Base-by-base conservation (phyloP, 2,113 vertebrate species). In the Numenius arquata region DNA sequence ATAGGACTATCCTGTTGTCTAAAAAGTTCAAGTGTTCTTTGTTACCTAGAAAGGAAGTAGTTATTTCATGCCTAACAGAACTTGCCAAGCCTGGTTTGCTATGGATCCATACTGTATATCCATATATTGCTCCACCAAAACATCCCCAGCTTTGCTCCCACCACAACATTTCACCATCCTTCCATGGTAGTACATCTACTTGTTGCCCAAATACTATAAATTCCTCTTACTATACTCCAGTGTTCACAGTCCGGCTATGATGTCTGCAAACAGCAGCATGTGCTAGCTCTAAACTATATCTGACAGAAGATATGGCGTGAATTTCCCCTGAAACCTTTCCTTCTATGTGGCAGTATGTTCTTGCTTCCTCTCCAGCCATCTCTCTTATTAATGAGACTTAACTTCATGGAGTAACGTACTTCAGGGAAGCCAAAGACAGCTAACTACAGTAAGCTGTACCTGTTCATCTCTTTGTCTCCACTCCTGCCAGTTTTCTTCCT, bases 381-480 rank as follows among this genome's bases (percentile, higher is more conserved):
- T 48, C 53, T 81, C 21, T 70, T 73, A 73, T 7, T 21, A 43
- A 52, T 27, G 21, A 78, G 16, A 41, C 36, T 50, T 50, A 72
- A 32, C 9, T 47, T 56, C 47, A 83, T 5, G 12, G 11, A 43
- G 16, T 27, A 77, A 67, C 5, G 8, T 15, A 88, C 52, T 73
- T 93, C 12, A 79, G 41, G 68, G 68, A 86, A 88, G 72, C 8
- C 70, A 74, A 84, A 88, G 48, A 20, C 55, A 89, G 52, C 22
- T 59, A 79, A 90, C 87, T 38, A 43, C 40, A 89, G 52, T 56
- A 76, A 89, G 38, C 20, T 66, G 52, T 97, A 99, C 99, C 98
- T 99, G 99, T 38, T 99, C 99, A 78, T 99, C 99, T 97, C 97
- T 99, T 96, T 99, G 98, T 96, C 98, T 99, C 99, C 99, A 99